A percentile compares a stretch with the other conserved stretches of the same genome.
phyloP scores from a whole-genome alignment of 2,888 invertebrate species.

The Philaethria dido region DNA sequence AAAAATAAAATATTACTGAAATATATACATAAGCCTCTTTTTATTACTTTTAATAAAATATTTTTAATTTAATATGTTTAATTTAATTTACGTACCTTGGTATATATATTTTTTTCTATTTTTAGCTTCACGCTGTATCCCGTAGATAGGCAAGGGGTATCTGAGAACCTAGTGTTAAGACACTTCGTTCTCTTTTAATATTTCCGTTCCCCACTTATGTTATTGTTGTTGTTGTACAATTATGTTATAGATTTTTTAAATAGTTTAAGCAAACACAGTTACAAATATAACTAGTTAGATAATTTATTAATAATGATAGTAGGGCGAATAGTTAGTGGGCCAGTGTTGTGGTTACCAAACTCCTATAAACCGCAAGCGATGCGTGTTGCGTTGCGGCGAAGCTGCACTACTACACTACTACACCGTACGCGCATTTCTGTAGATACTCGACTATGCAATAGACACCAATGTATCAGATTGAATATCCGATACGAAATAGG shows the following conservation, averaged over 20 bases:
- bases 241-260: background rate
- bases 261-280: background rate
- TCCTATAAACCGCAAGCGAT: conserved; percentile 62
- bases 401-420: conserved; percentile 42
- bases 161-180: no score
- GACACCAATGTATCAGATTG: conserved; percentile 27
- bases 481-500: conserved; percentile 33
- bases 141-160: no score
- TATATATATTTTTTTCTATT: no score
- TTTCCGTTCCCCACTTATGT: no score
- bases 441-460: conserved; percentile 35
- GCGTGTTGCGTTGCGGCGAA: conserved; percentile 56
- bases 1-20: no score
- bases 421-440: conserved; percentile 38
- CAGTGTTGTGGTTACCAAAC: conserved; percentile 55
- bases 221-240: no score
- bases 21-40: no score
- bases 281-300: background rate
- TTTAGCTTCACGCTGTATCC: no score
- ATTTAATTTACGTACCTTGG: no score
- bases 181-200: no score
- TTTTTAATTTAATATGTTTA: no score
- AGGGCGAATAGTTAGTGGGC: conserved; percentile 57
- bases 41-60: no score
- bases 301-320: conserved; percentile 43